Conservation (phyloP, 2,888 invertebrate species). For the Nemurella pictetii region DNA sequence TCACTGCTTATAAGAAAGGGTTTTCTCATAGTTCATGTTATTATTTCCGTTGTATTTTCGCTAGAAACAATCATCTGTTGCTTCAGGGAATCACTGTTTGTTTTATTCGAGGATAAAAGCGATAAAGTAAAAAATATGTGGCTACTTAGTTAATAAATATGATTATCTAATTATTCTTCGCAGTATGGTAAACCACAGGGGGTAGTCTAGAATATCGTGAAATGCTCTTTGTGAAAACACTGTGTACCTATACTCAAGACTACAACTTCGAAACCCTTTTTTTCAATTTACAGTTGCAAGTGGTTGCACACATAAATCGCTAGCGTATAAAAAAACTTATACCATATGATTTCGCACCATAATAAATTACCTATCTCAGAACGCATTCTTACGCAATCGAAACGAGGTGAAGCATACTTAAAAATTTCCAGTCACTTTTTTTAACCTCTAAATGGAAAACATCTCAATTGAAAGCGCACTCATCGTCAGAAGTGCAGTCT, state of each 20-base stretch:
- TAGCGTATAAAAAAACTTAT: not conserved
- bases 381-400: not conserved
- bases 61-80: not conserved
- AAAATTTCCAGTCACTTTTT: not conserved
- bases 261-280: not conserved
- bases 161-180: not conserved
- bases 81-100: not conserved
- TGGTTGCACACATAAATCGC: not conserved
- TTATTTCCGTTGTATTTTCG: not conserved
- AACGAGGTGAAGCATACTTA: not conserved
- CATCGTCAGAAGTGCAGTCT: not conserved
- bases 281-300: not conserved
- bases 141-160: not conserved
- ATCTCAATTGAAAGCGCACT: not conserved
- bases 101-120: not conserved
- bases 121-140: not conserved
- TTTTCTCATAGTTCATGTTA: not conserved
- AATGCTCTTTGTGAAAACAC: not conserved
- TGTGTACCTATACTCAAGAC: not conserved
- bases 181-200: not conserved
- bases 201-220: not conserved
- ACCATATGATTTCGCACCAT: not conserved
- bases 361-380: not conserved
- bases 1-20: not conserved
- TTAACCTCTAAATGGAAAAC: not conserved